phyloP scores from a whole-genome alignment of 1,140 invertebrate species.

The Rhopalosiphum maidis region DNA sequence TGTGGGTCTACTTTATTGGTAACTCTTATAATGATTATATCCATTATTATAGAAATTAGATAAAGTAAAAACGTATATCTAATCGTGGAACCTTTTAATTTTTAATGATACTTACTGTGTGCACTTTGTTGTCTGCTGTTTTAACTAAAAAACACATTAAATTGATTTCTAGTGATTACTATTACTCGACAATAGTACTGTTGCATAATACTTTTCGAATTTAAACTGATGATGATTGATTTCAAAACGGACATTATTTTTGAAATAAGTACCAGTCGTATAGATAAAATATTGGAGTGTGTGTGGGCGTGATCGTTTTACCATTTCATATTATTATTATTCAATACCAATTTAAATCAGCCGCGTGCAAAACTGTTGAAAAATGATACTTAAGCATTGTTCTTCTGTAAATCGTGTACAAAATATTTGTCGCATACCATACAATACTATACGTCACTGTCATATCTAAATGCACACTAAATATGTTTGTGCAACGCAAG shows the following conservation, averaged over 20 bases:
- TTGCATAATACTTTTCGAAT: neutral
- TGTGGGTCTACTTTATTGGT: neutral
- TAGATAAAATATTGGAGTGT: neutral
- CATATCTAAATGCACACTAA: neutral
- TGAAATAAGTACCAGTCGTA: too few species aligned
- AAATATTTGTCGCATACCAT: neutral
- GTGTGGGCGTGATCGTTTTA: neutral
- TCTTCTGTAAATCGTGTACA: neutral
- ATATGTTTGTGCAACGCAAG: neutral
- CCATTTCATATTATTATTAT: neutral
- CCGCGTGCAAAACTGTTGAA: neutral
- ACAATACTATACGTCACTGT: neutral
- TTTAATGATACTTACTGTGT: too few species aligned
- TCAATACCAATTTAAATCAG: neutral
- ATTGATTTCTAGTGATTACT: neutral
- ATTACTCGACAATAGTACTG: neutral
- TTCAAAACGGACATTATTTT: neutral
- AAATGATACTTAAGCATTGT: neutral
- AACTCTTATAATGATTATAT: neutral
- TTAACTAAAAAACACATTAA: neutral
- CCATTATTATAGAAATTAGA: neutral
- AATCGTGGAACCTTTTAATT: too few species aligned
- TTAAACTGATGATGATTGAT: neutral
- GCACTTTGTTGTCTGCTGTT: too few species aligned
- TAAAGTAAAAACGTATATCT: neutral